phyloP scores from a whole-genome alignment of 2,113 vertebrate species.

The Crotalus viridis region DNA sequence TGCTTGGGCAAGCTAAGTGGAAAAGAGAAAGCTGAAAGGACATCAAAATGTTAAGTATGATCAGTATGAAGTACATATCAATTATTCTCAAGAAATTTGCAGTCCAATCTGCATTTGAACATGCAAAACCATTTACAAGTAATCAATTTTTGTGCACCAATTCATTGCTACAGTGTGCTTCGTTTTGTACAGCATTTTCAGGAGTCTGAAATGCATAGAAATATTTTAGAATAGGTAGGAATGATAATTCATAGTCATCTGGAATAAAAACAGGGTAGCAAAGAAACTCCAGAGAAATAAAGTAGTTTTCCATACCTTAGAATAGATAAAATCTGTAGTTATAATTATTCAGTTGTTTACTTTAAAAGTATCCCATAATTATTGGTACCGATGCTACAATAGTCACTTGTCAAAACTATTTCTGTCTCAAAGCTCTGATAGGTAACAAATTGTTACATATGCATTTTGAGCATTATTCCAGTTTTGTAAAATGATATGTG shows the following conservation, averaged over 20 bases:
- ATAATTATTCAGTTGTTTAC: not conserved
- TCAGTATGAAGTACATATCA: not conserved
- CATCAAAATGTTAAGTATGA: not conserved
- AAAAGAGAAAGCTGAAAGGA: not conserved
- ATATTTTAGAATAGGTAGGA: not conserved
- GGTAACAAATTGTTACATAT: not conserved
- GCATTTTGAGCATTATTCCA: not conserved
- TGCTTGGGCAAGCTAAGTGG: not conserved
- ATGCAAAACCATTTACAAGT: not conserved
- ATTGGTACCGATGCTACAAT: no score
- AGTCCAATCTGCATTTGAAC: not conserved
- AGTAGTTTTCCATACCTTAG: not conserved
- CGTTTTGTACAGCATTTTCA: not conserved
- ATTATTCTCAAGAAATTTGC: not conserved
- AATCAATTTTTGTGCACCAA: not conserved
- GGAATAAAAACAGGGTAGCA: not conserved
- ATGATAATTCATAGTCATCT: not conserved
- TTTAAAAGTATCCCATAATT: not conserved
- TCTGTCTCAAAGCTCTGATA: not conserved
- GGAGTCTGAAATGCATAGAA: not conserved
- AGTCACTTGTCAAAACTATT: not conserved
- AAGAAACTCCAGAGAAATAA: not conserved
- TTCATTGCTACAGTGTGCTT: not conserved
- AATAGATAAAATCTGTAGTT: not conserved
- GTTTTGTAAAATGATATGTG: not conserved